Base-by-base conservation (phyloP, 2,113 vertebrate genomes). In the Brachionichthys hirsutus region DNA sequence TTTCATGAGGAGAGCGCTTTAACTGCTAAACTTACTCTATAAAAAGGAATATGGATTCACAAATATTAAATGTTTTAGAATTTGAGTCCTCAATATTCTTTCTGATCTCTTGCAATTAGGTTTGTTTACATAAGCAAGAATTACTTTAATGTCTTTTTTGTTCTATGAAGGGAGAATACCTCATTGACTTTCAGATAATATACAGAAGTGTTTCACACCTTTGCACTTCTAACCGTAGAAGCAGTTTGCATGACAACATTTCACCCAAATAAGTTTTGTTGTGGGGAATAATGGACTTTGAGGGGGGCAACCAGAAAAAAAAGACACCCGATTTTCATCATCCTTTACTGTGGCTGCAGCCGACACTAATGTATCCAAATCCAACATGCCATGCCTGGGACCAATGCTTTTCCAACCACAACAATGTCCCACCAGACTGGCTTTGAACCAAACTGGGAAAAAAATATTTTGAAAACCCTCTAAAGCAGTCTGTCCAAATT, bases 401-500 rank as follows among this genome's bases (percentile, higher is more conserved):
- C 67, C 55, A 69, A 54, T 56, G 77, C 70, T 84, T 80, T 82
- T 77, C 80, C 74, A 72, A 75, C 70, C 83, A 81, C 80, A 86
- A 81, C 69, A 78, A 67, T 62, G 76, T 75, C 77, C 71, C 70
- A 81, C 66, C 73, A 78, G 81, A 78, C 65, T 42, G 55, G 75
- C 74, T 77, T 77, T 82, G 73, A 85, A 79, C 77, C 71, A 72
- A 73, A 77, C 75, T 75, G 82, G n/a, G 80, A 73, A 77, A 77
- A 85, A 69, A 15, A 44, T 67, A 66, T 67, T 82, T 80, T 70
- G 54, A 67, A 80, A 76, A 47, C 24, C 48, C 40, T 51, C 59
- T 62, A 70, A 77, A 78, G 63, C 16, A 9, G 68, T 81, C 68
- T 70, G 71, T 73, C 85, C 84, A 88, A 85, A 87, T 87, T 83